A percentile compares a stretch with the other conserved stretches of the same genome.
Conservation (phyloP, 2,888 invertebrate genomes). For the Ethmia dodecea region DNA sequence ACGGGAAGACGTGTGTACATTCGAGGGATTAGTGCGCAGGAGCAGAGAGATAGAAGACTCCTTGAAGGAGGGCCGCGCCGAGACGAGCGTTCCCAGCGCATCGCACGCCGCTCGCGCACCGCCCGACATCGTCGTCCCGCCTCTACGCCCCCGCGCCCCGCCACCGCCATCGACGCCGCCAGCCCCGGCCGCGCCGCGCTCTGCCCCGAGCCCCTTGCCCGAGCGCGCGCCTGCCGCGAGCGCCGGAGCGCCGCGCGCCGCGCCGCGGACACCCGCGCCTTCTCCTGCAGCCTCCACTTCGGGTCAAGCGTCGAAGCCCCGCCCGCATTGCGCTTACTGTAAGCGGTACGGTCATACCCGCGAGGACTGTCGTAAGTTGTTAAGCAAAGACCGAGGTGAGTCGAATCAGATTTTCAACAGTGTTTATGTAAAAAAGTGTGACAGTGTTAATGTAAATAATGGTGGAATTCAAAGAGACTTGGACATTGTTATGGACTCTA, state of each 20-base stretch:
- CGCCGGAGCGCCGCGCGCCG: background rate
- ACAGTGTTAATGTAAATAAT: background rate
- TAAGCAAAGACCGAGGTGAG: background rate
- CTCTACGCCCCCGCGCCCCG: too few species aligned
- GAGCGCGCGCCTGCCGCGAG: background rate
- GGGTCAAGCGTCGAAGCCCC: background rate
- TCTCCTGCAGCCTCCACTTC: background rate
- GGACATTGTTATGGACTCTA: background rate
- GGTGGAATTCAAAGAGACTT: background rate
- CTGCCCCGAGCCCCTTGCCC: background rate
- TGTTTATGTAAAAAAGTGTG: background rate
- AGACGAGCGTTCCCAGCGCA: too few species aligned
- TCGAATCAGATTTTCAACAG: background rate
- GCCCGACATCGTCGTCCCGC: too few species aligned
- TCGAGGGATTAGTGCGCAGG: background rate
- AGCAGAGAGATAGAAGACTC: background rate
- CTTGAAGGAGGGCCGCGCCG: background rate
- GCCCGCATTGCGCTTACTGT: background rate
- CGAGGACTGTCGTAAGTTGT: constrained; percentile 1
- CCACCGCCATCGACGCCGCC: background rate
- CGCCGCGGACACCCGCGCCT: background rate
- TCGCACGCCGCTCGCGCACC: too few species aligned
- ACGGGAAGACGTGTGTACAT: background rate
- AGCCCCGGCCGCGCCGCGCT: background rate
- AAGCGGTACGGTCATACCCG: background rate